phyloP scores from a whole-genome alignment of 2,888 invertebrate genomes.

The Lottia gigantea region DNA sequence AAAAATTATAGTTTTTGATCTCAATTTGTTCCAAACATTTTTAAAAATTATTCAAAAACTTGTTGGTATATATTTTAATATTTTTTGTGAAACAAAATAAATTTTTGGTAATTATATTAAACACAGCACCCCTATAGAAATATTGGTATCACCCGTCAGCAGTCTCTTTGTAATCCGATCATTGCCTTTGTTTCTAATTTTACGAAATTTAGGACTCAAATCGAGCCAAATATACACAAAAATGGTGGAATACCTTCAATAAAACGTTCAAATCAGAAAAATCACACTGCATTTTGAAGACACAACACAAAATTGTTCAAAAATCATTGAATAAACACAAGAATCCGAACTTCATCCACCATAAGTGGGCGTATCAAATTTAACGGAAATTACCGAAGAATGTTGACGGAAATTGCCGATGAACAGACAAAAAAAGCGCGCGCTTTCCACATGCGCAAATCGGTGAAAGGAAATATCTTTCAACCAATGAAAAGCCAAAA shows the following conservation, averaged over 20 bases:
- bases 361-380: neutral
- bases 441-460: constrained; percentile 23
- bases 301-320: neutral
- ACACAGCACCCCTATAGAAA: no score
- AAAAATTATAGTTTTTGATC: no score
- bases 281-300: constrained; percentile 6
- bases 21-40: no score
- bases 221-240: no score
- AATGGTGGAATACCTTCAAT: neutral
- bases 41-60: no score
- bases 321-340: neutral
- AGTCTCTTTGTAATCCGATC: no score
- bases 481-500: constrained; percentile 25
- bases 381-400: constrained; percentile 12
- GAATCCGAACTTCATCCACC: neutral
- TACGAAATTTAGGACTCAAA: no score
- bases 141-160: no score
- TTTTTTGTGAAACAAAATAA: no score
- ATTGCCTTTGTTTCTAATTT: no score
- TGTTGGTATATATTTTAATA: no score
- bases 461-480: neutral
- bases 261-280: neutral
- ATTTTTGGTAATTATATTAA: no score
- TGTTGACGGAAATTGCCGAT: constrained; percentile 17
- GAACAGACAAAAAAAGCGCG: constrained; percentile 20